Conservation (phyloP, 2,113 vertebrate species). For the Apistogramma diplotaenia region DNA sequence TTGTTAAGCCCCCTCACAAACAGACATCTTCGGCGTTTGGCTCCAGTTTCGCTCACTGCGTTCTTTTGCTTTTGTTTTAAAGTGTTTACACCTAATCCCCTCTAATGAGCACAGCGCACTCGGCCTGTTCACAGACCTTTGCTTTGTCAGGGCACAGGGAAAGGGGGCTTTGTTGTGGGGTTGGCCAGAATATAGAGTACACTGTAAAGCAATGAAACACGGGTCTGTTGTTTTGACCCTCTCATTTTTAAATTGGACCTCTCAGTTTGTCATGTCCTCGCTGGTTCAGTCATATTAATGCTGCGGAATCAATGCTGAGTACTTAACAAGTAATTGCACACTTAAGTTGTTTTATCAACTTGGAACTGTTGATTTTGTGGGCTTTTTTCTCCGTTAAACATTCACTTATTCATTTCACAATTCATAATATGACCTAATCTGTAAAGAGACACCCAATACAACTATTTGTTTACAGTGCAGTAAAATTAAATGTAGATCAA, state of each 20-base stretch:
- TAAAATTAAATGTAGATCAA: too few relatives aligned
- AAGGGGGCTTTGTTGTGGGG: neutral
- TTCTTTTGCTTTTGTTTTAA: constrained; percentile 32
- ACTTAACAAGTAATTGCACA: too few relatives aligned
- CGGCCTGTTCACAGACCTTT: constrained; percentile 33
- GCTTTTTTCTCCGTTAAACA: too few relatives aligned
- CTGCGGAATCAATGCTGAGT: accelerated
- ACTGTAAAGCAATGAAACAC: neutral
- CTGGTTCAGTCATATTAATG: neutral
- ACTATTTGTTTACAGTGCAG: too few relatives aligned
- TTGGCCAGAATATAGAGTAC: neutral
- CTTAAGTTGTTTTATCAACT: neutral
- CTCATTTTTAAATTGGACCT: neutral
- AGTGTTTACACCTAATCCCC: constrained; percentile 44
- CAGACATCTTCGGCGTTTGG: constrained; percentile 5
- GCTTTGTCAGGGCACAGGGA: neutral
- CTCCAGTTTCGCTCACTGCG: neutral
- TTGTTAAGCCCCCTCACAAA: neutral
- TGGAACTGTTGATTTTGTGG: too few relatives aligned
- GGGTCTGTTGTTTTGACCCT: neutral
- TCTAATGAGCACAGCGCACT: constrained; percentile 56
- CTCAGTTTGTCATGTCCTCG: neutral
- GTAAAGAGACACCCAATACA: too few relatives aligned
- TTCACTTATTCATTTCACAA: too few relatives aligned
- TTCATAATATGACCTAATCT: too few relatives aligned